These are phyloP conservation scores for Danio jaintianensis DNA, from an alignment of 2,797 vertebrate species.

Conservation along the genomic window DNA sequence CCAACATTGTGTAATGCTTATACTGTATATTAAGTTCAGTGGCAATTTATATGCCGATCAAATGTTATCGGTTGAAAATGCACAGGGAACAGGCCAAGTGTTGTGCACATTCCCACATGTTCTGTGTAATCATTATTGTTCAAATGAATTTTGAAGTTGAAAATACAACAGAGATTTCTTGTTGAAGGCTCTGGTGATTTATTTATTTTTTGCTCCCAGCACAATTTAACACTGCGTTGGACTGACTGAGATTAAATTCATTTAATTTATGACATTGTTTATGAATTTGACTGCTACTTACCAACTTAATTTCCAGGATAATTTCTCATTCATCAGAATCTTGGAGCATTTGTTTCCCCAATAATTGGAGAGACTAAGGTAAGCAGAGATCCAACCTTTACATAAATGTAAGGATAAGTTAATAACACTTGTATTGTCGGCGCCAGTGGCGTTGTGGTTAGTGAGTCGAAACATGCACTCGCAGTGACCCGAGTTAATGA, in stretches of 20 bases:
- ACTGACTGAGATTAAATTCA: conserved; percentile 14
- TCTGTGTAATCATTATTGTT: not conserved
- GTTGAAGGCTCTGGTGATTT: not conserved
- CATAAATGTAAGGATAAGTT: not conserved
- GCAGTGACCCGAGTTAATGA: too few relatives aligned
- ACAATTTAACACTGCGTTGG: not conserved
- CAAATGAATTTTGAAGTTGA: not conserved
- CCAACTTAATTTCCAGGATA: not conserved
- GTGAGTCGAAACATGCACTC: too few relatives aligned
- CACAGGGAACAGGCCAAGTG: not conserved
- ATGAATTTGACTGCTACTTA: not conserved
- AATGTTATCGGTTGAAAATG: not conserved
- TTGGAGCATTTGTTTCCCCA: not conserved
- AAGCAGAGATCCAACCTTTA: not conserved
- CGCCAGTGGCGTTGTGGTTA: too few relatives aligned
- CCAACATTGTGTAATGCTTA: not conserved
- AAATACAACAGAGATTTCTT: not conserved
- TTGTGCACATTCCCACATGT: not conserved
- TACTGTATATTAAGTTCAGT: not conserved
- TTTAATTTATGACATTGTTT: too few relatives aligned
- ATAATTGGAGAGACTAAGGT: not conserved
- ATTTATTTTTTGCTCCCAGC: not conserved
- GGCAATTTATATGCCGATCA: not conserved
- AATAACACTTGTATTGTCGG: too few relatives aligned
- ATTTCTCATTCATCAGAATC: not conserved